Base-by-base conservation (phyloP, 2,888 invertebrate species). In the Leistus spinibarbis region DNA sequence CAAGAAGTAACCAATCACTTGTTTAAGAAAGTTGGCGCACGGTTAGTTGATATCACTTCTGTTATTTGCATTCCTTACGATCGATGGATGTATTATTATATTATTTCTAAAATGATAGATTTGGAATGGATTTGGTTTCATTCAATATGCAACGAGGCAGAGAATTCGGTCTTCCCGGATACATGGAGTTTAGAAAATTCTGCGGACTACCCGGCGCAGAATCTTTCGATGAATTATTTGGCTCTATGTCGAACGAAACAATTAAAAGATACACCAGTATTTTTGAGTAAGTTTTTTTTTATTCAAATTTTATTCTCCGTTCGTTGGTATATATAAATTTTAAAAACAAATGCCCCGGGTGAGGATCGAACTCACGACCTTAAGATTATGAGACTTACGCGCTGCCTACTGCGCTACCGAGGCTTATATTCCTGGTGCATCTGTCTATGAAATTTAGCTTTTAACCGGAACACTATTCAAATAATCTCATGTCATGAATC, bases 281-380 rank as follows among this genome's bases (percentile, higher is more conserved):
- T 81, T 96, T 95, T 82, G 93, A 94, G 90, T 92, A 83, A 88
- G 89, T 87, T 65, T 68, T 69, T 67, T 27, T n/a, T 56, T 67
- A 4, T 57, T n/a, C 10, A 60, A 20, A 19, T 23, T 4, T 22
- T 27, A 16, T 27, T 64, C 4, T 17, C 1, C 16, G 1, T 20
- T 64, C 56, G 56, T 5, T 40, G 3, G 7, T 40, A 1, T 40
- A 1, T 40, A 40, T 1, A 40, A 7, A 7, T 4, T 40, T 7
- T 40, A 40, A 40, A 40, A n/a, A n/a, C n/a, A n/a, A n/a, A 80
- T 93, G 92, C 92, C 92, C 93, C 93, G 92, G 91, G 94, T 94
- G 94, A 94, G 94, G 94, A 92, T 95, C 93, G 94, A 94, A 95
- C 94, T 94, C 94, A 94, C 94, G 94, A 94, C 94, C 94, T 94